These are phyloP conservation scores for Puntigrus tetrazona DNA, from an alignment of 2,113 vertebrate species.

Conservation along the genomic window DNA sequence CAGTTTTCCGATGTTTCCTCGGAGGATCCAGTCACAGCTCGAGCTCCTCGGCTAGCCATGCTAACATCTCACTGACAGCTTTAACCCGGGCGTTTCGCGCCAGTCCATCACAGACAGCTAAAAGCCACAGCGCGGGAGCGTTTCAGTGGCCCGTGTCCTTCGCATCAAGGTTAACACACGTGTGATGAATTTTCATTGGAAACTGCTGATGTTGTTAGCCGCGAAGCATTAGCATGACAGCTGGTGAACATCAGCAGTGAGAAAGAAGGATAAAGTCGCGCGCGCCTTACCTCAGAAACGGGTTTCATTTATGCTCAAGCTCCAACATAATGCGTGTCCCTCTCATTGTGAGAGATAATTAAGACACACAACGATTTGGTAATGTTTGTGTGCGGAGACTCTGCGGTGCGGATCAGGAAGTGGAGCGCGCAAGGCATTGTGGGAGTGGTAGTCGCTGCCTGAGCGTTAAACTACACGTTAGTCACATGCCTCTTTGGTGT, in stretches of 20 bases:
- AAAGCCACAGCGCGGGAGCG: neutral
- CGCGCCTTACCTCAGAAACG: constrained; percentile 42
- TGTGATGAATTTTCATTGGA: neutral
- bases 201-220: constrained; percentile 1
- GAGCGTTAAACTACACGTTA: neutral
- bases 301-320: neutral
- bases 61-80: constrained; percentile 28
- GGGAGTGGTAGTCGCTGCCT: constrained; percentile 67
- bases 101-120: neutral
- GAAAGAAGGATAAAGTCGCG: constrained; percentile 47
- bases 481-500: neutral
- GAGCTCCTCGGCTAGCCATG: neutral
- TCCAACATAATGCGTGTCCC: neutral
- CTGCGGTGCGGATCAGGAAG: constrained; percentile 16
- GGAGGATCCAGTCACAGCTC: neutral
- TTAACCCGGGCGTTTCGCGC: neutral
- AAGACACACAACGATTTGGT: neutral
- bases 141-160: too few relatives aligned
- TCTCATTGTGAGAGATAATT: constrained; percentile 28
- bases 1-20: neutral
- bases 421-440: constrained; percentile 63
- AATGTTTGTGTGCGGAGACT: constrained; percentile 19
- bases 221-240: constrained; percentile 28
- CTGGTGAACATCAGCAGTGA: constrained; percentile 52
- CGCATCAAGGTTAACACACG: neutral